Evolutionary conservation across 1,140 invertebrate species (phyloP).

Genomic region (Muscidifurax raptorellus): DNA sequence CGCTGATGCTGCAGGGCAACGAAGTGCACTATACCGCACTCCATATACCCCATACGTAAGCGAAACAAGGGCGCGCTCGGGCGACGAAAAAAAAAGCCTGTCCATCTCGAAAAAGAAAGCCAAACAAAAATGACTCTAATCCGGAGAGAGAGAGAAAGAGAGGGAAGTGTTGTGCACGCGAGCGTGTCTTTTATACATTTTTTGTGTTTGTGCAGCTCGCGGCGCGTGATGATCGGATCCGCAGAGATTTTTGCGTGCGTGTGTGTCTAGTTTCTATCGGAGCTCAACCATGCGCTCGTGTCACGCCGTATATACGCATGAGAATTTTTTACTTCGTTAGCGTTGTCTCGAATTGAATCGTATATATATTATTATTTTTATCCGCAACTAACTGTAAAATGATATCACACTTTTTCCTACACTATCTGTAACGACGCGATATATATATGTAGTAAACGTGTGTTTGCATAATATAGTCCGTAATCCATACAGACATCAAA

Average conservation of each 20-base stretch:
- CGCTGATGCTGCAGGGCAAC: background rate
- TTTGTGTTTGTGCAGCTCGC: too few species aligned
- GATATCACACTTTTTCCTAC: too few species aligned
- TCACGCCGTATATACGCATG: background rate
- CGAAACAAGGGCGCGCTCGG: background rate
- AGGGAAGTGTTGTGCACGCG: too few species aligned
- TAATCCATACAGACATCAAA: background rate
- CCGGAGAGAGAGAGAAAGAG: background rate
- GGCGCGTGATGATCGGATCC: background rate
- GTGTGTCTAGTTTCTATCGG: background rate
- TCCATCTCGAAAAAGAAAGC: background rate
- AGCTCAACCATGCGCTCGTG: background rate
- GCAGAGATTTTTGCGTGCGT: background rate
- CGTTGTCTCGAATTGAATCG: background rate
- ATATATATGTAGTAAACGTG: background rate
- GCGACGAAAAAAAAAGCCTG: background rate
- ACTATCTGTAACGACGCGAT: too few species aligned
- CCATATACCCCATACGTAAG: background rate
- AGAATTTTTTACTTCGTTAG: background rate
- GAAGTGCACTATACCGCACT: background rate
- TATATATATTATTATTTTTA: too few species aligned
- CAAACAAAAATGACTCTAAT: conserved; percentile 17
- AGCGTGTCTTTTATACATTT: background rate
- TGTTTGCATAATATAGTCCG: background rate
- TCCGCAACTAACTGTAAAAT: too few species aligned